These are phyloP conservation scores for Eucidaris tribuloides DNA, from an alignment of 35 echinoderm and acorn worm species.

Conservation along the genomic window DNA sequence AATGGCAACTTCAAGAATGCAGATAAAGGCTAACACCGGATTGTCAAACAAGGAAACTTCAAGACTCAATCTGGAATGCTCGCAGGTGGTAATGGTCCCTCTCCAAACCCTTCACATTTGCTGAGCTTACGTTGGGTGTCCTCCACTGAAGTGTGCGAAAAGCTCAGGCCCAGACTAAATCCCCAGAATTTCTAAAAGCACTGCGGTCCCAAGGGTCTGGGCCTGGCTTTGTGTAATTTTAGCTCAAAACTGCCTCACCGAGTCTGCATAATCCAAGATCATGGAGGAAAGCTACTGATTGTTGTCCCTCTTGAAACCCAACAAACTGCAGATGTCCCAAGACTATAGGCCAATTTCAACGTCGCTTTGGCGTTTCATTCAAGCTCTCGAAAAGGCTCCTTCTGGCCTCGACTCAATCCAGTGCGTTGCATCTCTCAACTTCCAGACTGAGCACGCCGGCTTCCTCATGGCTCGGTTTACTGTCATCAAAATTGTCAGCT, in stretches of 20 bases:
- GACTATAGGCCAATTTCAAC: neutral
- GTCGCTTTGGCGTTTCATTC: neutral
- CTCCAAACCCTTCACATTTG: neutral
- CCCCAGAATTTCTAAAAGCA: constrained; percentile 3
- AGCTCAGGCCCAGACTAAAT: neutral
- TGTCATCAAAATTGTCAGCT: too few relatives aligned
- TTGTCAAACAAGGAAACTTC: neutral
- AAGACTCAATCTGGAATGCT: neutral
- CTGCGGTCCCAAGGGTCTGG: too few relatives aligned
- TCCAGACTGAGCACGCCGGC: neutral
- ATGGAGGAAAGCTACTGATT: constrained; percentile 3
- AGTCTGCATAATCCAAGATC: neutral
- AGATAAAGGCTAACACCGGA: neutral
- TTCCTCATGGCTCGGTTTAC: neutral
- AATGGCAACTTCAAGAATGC: constrained; percentile 24
- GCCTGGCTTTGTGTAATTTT: neutral
- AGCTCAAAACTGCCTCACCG: neutral
- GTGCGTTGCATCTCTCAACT: neutral
- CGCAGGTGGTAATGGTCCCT: neutral
- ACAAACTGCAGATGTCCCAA: constrained; percentile 20
- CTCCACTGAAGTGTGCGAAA: neutral
- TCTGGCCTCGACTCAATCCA: neutral
- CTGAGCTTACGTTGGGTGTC: neutral
- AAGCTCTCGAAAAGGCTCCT: neutral
- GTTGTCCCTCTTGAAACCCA: neutral